Percentiles rank a stretch among this genome's conserved stretches.
Evolutionary conservation across 2,888 invertebrate genomes (phyloP).

Genomic region (Lithophane ornitopus): DNA sequence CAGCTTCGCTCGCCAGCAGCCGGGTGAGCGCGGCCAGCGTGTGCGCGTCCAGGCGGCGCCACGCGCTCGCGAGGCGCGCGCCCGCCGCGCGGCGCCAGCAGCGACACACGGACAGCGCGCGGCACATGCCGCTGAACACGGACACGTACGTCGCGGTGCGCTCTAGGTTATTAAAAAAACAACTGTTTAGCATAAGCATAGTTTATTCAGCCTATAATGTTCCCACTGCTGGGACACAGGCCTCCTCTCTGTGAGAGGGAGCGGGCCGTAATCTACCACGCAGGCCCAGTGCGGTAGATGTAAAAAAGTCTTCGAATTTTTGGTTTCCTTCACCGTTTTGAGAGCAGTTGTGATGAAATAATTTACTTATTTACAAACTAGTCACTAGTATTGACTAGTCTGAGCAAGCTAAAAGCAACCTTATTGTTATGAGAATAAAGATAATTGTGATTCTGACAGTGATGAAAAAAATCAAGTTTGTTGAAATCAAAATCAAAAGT

Average conservation of each 20-base stretch:
- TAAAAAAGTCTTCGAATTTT: background rate
- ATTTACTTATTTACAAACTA: too few species aligned
- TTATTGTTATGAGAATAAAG: background rate
- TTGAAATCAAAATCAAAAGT: too few species aligned
- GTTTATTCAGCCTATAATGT: background rate
- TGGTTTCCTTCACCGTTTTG: background rate
- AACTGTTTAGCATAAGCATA: background rate
- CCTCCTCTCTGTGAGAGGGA: background rate
- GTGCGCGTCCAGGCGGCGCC: slow-evolving; percentile 71
- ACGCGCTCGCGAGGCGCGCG: slow-evolving; percentile 71
- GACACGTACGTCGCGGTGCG: slow-evolving; percentile 77
- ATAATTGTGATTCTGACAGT: background rate
- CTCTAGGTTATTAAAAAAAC: slow-evolving; percentile 48
- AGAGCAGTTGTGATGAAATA: background rate
- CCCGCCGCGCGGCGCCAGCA: slow-evolving; percentile 80
- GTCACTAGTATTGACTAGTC: too few species aligned
- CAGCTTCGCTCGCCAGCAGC: slow-evolving; percentile 72
- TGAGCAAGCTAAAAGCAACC: background rate
- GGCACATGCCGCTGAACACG: slow-evolving; percentile 76
- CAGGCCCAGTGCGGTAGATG: background rate
- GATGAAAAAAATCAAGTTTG: too few species aligned
- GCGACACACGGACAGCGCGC: slow-evolving; percentile 72
- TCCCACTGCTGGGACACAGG: background rate
- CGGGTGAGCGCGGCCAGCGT: slow-evolving; percentile 70
- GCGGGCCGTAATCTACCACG: background rate